Percentiles rank a stretch among this genome's conserved stretches.
Conservation (phyloP, 2,888 invertebrate species). For the Cephalotes varians region DNA sequence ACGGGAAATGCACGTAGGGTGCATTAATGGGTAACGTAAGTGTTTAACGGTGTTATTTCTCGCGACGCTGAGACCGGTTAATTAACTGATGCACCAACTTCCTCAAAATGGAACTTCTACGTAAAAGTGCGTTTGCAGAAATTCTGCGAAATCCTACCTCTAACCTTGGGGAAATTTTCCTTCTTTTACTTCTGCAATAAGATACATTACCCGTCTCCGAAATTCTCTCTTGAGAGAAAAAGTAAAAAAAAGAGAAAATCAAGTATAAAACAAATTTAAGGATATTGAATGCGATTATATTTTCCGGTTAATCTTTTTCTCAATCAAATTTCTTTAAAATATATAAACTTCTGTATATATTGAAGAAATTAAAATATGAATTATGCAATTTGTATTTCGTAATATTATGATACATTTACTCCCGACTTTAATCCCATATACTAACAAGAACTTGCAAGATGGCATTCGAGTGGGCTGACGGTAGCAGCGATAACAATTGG, state of each 20-base stretch:
- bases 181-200: background rate
- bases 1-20: conserved; percentile 73
- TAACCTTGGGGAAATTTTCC: background rate
- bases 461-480: conserved; percentile 22
- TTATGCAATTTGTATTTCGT: background rate
- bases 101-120: conserved; percentile 12
- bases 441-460: conserved; percentile 5
- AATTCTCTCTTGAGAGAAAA: conserved; percentile 4
- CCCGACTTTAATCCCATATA: background rate
- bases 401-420: background rate
- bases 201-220: background rate
- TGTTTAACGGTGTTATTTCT: conserved; percentile 72
- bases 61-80: conserved; percentile 59
- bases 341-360: background rate
- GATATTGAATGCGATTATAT: background rate
- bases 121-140: conserved; percentile 1
- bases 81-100: conserved; percentile 68
- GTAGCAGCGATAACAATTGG: background rate
- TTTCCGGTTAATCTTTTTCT: background rate
- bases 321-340: background rate
- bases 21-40: conserved; percentile 73
- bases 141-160: background rate
- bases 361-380: background rate
- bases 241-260: background rate
- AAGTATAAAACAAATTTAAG: background rate